These are phyloP conservation scores for Chaenodraco wilsoni DNA, from an alignment of 2,797 vertebrate genomes.

Conservation along the genomic window DNA sequence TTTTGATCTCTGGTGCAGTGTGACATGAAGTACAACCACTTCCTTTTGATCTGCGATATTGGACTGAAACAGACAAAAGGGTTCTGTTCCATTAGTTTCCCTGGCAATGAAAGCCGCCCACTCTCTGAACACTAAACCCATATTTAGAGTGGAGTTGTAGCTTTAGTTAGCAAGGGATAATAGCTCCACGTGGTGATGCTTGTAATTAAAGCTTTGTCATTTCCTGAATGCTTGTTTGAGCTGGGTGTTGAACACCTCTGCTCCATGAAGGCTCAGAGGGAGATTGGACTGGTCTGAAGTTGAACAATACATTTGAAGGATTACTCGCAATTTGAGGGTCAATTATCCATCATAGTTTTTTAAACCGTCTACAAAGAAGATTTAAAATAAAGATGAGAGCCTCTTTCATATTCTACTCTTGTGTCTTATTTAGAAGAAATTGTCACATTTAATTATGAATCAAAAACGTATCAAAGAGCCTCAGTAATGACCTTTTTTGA, in stretches of 20 bases:
- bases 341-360: slow-evolving; percentile 14
- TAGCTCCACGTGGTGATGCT: slow-evolving; percentile 54
- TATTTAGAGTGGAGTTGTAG: slow-evolving; percentile 64
- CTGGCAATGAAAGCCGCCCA: slow-evolving; percentile 64
- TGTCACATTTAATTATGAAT: slow-evolving; percentile 11
- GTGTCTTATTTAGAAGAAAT: slow-evolving; percentile 17
- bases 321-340: slow-evolving; percentile 15
- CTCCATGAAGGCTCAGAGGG: slow-evolving; percentile 21
- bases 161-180: slow-evolving; percentile 56
- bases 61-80: slow-evolving; percentile 43
- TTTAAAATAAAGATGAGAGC: slow-evolving; percentile 13
- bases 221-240: slow-evolving; percentile 58
- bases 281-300: slow-evolving; percentile 11
- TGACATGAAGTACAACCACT: slow-evolving; percentile 31
- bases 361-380: slow-evolving; percentile 5
- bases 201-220: slow-evolving; percentile 67
- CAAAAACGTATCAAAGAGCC: slow-evolving; percentile 8
- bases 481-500: neutral
- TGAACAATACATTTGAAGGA: slow-evolving; percentile 50
- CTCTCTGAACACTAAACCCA: slow-evolving; percentile 47
- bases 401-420: slow-evolving; percentile 7
- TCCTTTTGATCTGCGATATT: slow-evolving; percentile 63
- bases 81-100: slow-evolving; percentile 66
- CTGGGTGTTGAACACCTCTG: slow-evolving; percentile 37
- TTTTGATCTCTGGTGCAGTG: slow-evolving; percentile 51